A percentile compares a stretch with the other conserved stretches of the same genome.
Evolutionary conservation across 2,888 invertebrate genomes (phyloP).

Genomic region (Unio pictorum): DNA sequence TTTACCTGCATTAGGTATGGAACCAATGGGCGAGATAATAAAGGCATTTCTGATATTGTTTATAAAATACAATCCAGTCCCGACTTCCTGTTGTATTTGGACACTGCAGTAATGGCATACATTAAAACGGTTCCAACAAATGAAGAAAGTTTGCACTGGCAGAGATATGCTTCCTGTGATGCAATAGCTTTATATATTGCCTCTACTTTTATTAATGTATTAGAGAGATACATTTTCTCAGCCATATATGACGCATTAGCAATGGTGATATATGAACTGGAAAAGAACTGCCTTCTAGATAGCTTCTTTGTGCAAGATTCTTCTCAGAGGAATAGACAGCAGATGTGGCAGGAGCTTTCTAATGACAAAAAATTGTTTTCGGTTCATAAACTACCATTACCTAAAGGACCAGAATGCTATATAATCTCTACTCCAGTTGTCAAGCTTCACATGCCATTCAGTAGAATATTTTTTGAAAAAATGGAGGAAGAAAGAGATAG

Average conservation of each 20-base stretch:
- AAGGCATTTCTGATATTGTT: too few species aligned
- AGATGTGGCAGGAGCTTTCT: constrained; percentile 13
- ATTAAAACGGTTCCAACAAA: too few species aligned
- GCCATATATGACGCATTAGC: constrained; percentile 26
- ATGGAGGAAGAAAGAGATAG: constrained; percentile 29
- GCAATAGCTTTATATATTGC: constrained; percentile 15
- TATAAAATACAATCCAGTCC: too few species aligned
- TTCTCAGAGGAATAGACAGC: constrained; percentile 2
- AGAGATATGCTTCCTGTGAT: constrained; percentile 25
- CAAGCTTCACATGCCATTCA: constrained; percentile 30
- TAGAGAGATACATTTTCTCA: constrained; percentile 22
- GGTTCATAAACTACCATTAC: constrained; percentile 18
- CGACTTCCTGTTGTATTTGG: too few species aligned
- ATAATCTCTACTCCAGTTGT: constrained; percentile 16
- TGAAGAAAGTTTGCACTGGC: too few species aligned
- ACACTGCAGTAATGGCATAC: too few species aligned
- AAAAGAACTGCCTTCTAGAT: constrained; percentile 19
- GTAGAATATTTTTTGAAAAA: constrained; percentile 15
- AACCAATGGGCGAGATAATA: too few species aligned
- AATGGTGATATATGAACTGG: constrained; percentile 29
- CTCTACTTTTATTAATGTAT: constrained; percentile 24
- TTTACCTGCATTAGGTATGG: too few species aligned
- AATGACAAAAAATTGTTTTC: constrained; percentile 7
- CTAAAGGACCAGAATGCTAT: constrained; percentile 39
- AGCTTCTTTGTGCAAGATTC: constrained; percentile 19